Percentiles rank a stretch among this genome's conserved stretches.
phyloP scores from a whole-genome alignment of 2,888 invertebrate species.

The Atherix ibis region DNA sequence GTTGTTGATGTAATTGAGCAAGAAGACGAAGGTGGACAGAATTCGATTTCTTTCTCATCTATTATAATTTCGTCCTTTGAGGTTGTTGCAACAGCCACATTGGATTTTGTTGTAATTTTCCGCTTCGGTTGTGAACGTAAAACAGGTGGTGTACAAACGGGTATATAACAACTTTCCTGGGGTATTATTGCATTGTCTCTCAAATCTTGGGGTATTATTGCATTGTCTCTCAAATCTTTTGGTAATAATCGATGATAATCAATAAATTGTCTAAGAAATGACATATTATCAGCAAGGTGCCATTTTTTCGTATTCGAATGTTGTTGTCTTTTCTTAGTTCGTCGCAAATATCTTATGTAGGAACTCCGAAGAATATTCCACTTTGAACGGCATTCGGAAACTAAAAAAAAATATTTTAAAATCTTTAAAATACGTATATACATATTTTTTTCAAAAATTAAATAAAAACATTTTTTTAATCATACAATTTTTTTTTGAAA shows the following conservation, averaged over 20 bases:
- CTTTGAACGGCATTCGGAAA: slow-evolving; percentile 1
- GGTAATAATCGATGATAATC: neutral
- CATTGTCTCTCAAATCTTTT: neutral
- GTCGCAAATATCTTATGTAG: slow-evolving; percentile 4
- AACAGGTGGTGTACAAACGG: neutral
- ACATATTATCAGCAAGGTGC: slow-evolving; percentile 4
- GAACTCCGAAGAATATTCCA: slow-evolving; percentile 3
- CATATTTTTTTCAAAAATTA: no score
- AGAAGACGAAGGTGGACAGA: no score
- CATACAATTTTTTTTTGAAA: no score
- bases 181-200: neutral
- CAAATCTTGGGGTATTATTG: neutral
- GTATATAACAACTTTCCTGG: neutral
- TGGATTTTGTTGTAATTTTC: neutral
- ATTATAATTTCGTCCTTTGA: neutral
- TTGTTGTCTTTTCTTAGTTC: slow-evolving; percentile 1
- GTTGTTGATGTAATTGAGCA: no score
- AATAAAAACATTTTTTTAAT: no score
- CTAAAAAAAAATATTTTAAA: slow-evolving; percentile 1
- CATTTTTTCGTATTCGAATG: slow-evolving; percentile 2
- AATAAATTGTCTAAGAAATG: neutral
- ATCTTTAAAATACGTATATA: no score
- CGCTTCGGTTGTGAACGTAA: neutral
- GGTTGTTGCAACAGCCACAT: neutral
- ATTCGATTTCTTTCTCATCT: no score